Percentiles rank a stretch among this genome's conserved stretches.
phyloP scores from a whole-genome alignment of 1,140 invertebrate species.

The Nylanderia fulva region DNA sequence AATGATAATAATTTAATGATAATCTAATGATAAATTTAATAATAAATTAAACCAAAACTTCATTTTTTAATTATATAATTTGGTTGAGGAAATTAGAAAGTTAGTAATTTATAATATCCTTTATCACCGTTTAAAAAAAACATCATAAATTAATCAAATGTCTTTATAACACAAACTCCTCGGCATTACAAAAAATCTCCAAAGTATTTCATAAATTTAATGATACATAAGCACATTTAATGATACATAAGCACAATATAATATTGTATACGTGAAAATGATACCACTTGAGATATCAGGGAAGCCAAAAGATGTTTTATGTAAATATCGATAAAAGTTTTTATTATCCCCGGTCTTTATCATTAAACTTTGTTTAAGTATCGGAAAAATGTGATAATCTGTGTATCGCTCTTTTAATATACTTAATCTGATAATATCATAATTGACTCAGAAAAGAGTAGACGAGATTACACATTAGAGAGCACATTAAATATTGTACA shows the following conservation, averaged over 20 bases:
- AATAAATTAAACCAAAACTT: background rate
- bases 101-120: background rate
- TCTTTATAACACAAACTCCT: too few species aligned
- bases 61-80: background rate
- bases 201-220: too few species aligned
- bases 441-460: background rate
- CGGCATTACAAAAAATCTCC: too few species aligned
- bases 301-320: background rate
- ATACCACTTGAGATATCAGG: background rate
- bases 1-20: too few species aligned
- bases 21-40: too few species aligned
- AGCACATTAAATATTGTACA: background rate
- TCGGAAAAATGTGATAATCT: background rate
- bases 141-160: background rate
- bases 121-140: background rate
- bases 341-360: background rate
- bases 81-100: background rate
- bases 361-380: background rate
- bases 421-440: background rate
- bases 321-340: background rate
- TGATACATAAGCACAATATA: too few species aligned
- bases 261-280: background rate
- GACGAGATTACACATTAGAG: background rate
- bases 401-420: background rate
- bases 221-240: too few species aligned